phyloP scores from a whole-genome alignment of 2,888 invertebrate species.

The Aphodius granarius region DNA sequence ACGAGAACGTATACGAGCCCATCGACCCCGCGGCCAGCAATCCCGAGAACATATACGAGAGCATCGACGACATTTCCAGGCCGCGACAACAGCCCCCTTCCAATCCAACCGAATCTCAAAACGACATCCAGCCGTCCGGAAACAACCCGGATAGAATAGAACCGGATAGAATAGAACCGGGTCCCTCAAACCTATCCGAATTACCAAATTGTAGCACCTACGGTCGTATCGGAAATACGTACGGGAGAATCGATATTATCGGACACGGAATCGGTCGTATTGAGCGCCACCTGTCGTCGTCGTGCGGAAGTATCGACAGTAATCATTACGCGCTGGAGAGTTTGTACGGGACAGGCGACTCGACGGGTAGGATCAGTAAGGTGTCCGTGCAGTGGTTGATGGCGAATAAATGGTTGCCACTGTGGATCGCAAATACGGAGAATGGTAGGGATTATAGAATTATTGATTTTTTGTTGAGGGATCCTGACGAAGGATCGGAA shows the following conservation, averaged over 20 bases:
- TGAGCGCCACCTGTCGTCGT: conserved; percentile 64
- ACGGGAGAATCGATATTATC: conserved; percentile 60
- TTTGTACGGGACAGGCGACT: conserved; percentile 48
- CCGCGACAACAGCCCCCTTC: conserved; percentile 7
- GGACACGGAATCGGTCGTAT: conserved; percentile 60
- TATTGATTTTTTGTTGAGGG: conserved; percentile 50
- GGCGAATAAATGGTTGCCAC: conserved; percentile 66
- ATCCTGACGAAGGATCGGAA: conserved; percentile 25
- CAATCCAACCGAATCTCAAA: background rate
- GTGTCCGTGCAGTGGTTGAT: conserved; percentile 67
- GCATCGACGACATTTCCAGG: conserved; percentile 56
- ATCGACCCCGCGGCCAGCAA: conserved; percentile 50
- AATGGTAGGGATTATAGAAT: conserved; percentile 59
- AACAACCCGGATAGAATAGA: background rate
- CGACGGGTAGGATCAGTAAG: conserved; percentile 59
- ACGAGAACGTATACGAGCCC: conserved; percentile 60
- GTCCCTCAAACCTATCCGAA: conserved; percentile 38
- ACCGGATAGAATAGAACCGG: background rate
- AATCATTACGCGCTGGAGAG: conserved; percentile 55
- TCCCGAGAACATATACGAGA: conserved; percentile 58
- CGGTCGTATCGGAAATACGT: conserved; percentile 54
- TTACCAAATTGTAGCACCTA: conserved; percentile 44
- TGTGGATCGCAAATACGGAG: conserved; percentile 62
- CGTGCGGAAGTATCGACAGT: conserved; percentile 62
- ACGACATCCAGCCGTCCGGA: background rate